A percentile compares a stretch with the other conserved stretches of the same genome.
These are phyloP conservation scores for Catharus minimus DNA, from an alignment of 2,113 vertebrate species.

Conservation along the genomic window DNA sequence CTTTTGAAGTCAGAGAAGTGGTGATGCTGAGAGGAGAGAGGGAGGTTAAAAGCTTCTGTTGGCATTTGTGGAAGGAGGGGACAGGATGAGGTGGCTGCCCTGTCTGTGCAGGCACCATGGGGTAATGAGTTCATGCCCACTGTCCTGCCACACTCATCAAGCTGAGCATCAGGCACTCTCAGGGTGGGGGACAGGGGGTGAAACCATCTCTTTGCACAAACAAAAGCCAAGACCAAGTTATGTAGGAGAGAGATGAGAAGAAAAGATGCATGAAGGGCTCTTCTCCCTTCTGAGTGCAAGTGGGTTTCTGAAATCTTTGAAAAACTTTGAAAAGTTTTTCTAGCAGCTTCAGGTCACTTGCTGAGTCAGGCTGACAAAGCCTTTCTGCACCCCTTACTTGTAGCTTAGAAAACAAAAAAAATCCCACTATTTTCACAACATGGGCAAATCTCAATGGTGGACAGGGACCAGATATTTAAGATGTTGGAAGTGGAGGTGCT, in stretches of 20 bases:
- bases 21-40: neutral
- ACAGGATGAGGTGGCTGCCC: neutral
- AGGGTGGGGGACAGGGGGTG: neutral
- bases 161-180: neutral
- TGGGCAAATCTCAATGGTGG: neutral
- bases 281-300: neutral
- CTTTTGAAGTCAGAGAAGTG: constrained; percentile 2
- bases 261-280: neutral
- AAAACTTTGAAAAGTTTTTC: neutral
- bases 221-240: neutral
- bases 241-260: neutral
- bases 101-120: neutral
- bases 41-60: neutral
- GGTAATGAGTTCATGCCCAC: neutral
- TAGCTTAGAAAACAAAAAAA: neutral
- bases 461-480: neutral
- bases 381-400: neutral
- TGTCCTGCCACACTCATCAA: neutral
- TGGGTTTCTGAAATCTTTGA: neutral
- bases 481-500: neutral
- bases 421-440: neutral
- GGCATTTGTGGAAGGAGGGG: neutral
- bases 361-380: neutral
- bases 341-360: neutral
- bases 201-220: neutral